Conservation (phyloP, 1,140 invertebrate species). For the Goniozus legneri region DNA sequence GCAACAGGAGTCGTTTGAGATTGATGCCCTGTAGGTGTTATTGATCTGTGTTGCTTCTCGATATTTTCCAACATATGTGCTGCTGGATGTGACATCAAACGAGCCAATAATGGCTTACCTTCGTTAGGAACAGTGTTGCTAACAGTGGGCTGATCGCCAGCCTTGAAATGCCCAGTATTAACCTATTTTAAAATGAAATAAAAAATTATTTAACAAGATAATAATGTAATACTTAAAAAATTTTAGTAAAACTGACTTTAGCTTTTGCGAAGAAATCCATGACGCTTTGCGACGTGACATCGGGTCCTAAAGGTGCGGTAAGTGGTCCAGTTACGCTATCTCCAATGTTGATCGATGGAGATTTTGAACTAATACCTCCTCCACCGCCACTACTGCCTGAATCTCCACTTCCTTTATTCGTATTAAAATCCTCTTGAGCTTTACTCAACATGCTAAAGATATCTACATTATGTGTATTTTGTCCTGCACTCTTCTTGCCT, state of each 20-base stretch:
- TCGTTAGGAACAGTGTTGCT: constrained; percentile 47
- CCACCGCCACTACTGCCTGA: constrained; percentile 26
- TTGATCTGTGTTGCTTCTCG: constrained; percentile 78
- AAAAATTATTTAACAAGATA: background rate
- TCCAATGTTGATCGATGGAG: constrained; percentile 24
- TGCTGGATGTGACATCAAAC: constrained; percentile 75
- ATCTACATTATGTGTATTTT: constrained; percentile 58
- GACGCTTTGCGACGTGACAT: constrained; percentile 70
- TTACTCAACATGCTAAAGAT: constrained; percentile 87
- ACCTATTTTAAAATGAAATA: constrained; percentile 25
- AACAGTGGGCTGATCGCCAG: constrained; percentile 48
- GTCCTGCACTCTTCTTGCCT: constrained; percentile 35
- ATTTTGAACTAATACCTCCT: constrained; percentile 21
- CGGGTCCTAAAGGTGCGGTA: constrained; percentile 36
- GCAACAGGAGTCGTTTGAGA: constrained; percentile 23
- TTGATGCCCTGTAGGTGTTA: constrained; percentile 58
- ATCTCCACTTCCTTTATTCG: constrained; percentile 47
- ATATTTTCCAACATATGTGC: constrained; percentile 80
- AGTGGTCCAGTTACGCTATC: constrained; percentile 33
- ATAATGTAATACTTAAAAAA: background rate
- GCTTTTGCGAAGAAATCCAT: constrained; percentile 83
- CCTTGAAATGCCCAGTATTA: constrained; percentile 46
- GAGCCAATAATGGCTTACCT: constrained; percentile 59
- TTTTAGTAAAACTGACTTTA: constrained; percentile 53
- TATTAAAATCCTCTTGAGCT: constrained; percentile 79